Conservation (phyloP, 2,888 invertebrate genomes). For the Agrotis puta region DNA sequence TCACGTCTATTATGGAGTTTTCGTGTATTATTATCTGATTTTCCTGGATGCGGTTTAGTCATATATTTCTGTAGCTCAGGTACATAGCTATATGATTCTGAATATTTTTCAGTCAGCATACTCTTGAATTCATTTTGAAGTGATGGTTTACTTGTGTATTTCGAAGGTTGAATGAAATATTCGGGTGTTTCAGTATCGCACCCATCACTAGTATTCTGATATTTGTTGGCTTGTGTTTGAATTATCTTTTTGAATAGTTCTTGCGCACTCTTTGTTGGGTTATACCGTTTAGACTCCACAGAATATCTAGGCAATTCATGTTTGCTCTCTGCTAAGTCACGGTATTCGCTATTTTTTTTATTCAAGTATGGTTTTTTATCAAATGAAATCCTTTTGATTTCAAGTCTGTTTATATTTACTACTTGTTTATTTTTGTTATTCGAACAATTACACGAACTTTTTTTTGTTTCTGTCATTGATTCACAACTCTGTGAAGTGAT, state of each 20-base stretch:
- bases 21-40: not conserved
- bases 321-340: constrained; percentile 1
- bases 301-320: not conserved
- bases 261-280: constrained; percentile 14
- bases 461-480: not conserved
- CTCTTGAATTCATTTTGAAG: not conserved
- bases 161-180: not conserved
- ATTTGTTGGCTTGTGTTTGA: constrained; percentile 1
- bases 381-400: not conserved
- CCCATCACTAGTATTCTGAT: constrained; percentile 6
- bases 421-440: not conserved
- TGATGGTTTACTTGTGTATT: not conserved
- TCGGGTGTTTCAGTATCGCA: not conserved
- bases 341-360: not conserved
- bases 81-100: not conserved
- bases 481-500: not conserved
- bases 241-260: constrained; percentile 26
- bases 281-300: constrained; percentile 4
- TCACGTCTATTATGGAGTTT: not conserved
- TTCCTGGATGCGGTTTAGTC: not conserved
- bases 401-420: constrained; percentile 3
- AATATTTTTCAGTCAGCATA: not conserved
- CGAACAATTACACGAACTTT: not conserved
- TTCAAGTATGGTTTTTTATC: not conserved
- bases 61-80: not conserved